Evolutionary conservation across 92 coral and sea anemone genomes (phyloP), one percentile per base, ranked within the genome.

Genomic region (Heteractis magnifica): DNA sequence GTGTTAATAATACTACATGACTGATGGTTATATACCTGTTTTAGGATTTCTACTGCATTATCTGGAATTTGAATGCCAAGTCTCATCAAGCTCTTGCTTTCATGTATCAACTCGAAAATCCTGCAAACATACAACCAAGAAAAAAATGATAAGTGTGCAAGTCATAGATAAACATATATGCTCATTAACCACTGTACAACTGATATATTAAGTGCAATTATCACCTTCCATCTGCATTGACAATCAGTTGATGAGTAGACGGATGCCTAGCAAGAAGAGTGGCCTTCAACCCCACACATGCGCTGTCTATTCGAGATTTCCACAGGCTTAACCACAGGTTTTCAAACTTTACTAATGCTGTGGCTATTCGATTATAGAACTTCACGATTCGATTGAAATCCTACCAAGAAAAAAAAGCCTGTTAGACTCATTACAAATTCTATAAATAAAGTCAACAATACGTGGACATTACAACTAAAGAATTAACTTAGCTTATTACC

Each of bases 201-300:
- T 34, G 44, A 2, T 2, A 34, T 34, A 34, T 34, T 34, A 34
- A 10, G 56, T 51, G 56, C 56, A 53, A 6, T 53, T 53, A 53
- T 13, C 51, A 96, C 99, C 99, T 94, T 77, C 98, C 99, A 86
- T 96, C 99, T 72, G 98, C 99, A 83, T 96, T 96, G 26, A 96
- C 99, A 12, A 96, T 79, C 65, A 96, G 88, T 56, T 90, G 92
- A 65, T 84, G 89, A 58, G 94, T 92, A 70, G 91, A 94, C 48
- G 94, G 92, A 70, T 96, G 92, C 72, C 82, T 90, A 10, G 93
- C 84, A 8, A 96, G 89, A 16, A 96, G 92, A 23, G 99, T 91
- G 1, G 91, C 82, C 86, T 90, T 96, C 48, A 96, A 82, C 20
- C 98, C 99, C 49, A 87, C 85, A 70, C 91, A 83, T 18, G 98